Base-by-base conservation (phyloP, 2,888 invertebrate species). In the Merodon equestris region DNA sequence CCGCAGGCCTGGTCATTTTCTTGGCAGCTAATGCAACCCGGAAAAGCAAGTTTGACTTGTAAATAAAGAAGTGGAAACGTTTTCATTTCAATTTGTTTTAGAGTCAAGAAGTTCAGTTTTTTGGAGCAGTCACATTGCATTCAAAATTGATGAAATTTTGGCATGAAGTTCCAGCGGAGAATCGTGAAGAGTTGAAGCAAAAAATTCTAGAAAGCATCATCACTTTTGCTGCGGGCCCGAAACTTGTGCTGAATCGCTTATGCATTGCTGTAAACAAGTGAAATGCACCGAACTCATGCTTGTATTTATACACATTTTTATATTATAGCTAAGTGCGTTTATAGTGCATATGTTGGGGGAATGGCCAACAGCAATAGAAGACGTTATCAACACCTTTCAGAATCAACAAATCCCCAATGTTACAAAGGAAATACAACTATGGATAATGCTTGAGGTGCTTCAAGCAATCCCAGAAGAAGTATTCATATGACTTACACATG, bases 1-100 rank as follows among this genome's bases (percentile, higher is more conserved):
- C 92, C 93, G 1, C 94, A 96, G 87, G 97, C 97, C 34, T 98
- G 98, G 98, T 93, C 93, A 83, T 96, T 97, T 88, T 93, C 96
- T 5, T 97, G 97, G 97, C 94, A 96, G 81, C 91, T 98, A 27
- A 91, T 98, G 83, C 93, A 93, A 85, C 93, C 94, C 9, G 92
- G 92, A 83, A 95, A 96, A 91, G 97, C 96, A 84, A 47, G 40
- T 40, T 40, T 40, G 12, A 50, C 1, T 54, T 27, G 27, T 27
- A 2, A 13, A 13, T 40, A 10, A 15, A 13, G 12, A 47, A 36
- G 13, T n/a, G n/a, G 10, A 57, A 17, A 44, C 9, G 12, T 17
- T 13, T 12, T 15, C n/a, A 1, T 4, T 1, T 38, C 0, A 17
- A 76, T 82, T 10, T 40, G n/a, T 40, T 64, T 50, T 87, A 96